A percentile compares a stretch with the other conserved stretches of the same genome.
Conservation (phyloP, 1,140 invertebrate species). For the Calycopis cecrops region DNA sequence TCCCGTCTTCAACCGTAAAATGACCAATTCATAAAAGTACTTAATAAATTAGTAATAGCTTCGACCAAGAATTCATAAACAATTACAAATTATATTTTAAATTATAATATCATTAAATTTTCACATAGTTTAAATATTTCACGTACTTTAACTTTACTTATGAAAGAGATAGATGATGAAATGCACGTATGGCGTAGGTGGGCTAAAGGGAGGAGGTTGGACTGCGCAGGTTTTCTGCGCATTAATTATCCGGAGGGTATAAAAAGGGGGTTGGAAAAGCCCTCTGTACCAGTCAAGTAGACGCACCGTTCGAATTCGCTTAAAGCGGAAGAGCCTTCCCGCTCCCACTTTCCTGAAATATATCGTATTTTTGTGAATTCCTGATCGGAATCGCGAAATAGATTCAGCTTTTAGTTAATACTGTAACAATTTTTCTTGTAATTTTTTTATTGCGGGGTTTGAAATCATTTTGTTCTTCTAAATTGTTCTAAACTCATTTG, state of each 20-base stretch:
- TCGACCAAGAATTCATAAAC: too few species aligned
- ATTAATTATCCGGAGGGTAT: slow-evolving; percentile 4
- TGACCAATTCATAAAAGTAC: too few species aligned
- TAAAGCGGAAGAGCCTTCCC: slow-evolving; percentile 2
- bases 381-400: not conserved
- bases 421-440: too few species aligned
- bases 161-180: not conserved
- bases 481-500: too few species aligned
- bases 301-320: slow-evolving; percentile 1
- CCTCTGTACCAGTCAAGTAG: slow-evolving; percentile 5
- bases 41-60: too few species aligned
- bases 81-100: too few species aligned
- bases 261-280: slow-evolving; percentile 14
- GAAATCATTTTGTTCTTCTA: too few species aligned
- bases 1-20: too few species aligned
- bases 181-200: slow-evolving; percentile 15
- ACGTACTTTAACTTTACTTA: not conserved
- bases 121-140: too few species aligned
- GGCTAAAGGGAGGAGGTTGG: slow-evolving; percentile 11
- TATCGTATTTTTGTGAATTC: not conserved
- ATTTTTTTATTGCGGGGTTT: too few species aligned
- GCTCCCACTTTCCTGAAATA: not conserved
- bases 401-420: not conserved
- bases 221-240: slow-evolving; percentile 20
- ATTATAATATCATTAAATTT: too few species aligned